phyloP scores from a whole-genome alignment of 2,888 invertebrate species.

The Nezara viridula region DNA sequence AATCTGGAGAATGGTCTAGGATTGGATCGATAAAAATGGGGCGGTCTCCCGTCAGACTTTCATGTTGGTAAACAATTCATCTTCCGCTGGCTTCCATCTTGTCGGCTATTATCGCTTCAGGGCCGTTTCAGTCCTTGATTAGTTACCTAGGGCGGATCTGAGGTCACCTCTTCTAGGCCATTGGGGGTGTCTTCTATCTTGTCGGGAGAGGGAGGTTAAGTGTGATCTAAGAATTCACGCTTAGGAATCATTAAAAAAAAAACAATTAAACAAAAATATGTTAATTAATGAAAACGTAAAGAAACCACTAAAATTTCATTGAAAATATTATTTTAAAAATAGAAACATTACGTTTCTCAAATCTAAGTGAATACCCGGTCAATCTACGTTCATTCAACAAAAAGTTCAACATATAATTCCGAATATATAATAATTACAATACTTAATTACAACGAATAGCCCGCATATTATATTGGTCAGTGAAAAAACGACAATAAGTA shows the following conservation, averaged over 20 bases:
- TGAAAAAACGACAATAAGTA: too few relatives aligned
- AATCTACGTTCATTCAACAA: too few relatives aligned
- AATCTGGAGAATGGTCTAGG: slow-evolving; percentile 27
- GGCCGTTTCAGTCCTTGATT: slow-evolving; percentile 22
- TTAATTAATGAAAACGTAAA: too few relatives aligned
- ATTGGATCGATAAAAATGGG: slow-evolving; percentile 49
- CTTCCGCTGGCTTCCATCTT: slow-evolving; percentile 28
- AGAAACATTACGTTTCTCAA: too few relatives aligned
- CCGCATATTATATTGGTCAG: too few relatives aligned
- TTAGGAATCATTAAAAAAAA: background rate
- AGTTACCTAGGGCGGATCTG: slow-evolving; percentile 28
- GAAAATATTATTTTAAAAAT: too few relatives aligned
- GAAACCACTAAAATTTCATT: too few relatives aligned
- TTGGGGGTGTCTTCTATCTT: background rate
- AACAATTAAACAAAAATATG: background rate
- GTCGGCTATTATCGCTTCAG: slow-evolving; percentile 33
- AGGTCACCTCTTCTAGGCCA: slow-evolving; percentile 5
- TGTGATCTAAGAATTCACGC: background rate
- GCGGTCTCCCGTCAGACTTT: slow-evolving; percentile 53
- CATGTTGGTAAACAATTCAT: slow-evolving; percentile 56
- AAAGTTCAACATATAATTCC: too few relatives aligned
- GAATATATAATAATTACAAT: too few relatives aligned
- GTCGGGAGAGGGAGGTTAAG: background rate
- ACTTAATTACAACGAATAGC: too few relatives aligned
- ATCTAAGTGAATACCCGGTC: too few relatives aligned